Evolutionary conservation across 1,140 invertebrate species (phyloP).

Genomic region (Cepaea nemoralis): DNA sequence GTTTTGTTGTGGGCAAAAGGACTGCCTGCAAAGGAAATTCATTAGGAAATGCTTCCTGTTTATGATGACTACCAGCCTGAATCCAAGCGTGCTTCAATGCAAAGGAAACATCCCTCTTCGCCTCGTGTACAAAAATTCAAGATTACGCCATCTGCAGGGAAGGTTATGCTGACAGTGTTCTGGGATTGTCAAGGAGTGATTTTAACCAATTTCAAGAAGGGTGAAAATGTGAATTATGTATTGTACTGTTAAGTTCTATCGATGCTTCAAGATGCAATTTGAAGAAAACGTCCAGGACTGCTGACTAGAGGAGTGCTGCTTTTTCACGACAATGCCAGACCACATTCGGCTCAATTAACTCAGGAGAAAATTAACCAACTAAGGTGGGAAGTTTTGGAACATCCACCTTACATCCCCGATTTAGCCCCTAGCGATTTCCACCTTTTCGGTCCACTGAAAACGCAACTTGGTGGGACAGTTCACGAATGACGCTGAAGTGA

Average conservation of each 20-base stretch:
- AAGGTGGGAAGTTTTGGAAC: neutral
- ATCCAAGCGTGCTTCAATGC: slow-evolving; percentile 4
- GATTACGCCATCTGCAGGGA: neutral
- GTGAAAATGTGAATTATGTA: neutral
- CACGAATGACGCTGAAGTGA: neutral
- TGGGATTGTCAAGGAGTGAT: slow-evolving; percentile 7
- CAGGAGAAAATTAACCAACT: neutral
- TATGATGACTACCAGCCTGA: neutral
- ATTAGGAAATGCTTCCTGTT: too few species aligned
- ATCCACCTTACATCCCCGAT: neutral
- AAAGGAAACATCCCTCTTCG: neutral
- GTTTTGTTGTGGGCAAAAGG: too few species aligned
- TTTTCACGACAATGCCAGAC: slow-evolving; percentile 5
- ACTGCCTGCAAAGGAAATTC: too few species aligned
- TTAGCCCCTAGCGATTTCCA: neutral
- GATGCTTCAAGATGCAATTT: neutral
- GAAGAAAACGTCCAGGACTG: neutral
- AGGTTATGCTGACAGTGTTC: slow-evolving; percentile 8
- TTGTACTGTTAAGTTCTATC: slow-evolving; percentile 12
- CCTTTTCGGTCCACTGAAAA: slow-evolving; percentile 4
- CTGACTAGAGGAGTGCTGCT: slow-evolving; percentile 14
- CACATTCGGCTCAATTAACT: slow-evolving; percentile 3
- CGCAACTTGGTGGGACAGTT: neutral
- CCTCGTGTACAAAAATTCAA: neutral
- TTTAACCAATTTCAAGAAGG: slow-evolving; percentile 1